Percentiles rank a stretch among this genome's conserved stretches.
Evolutionary conservation across 1,140 invertebrate species (phyloP).

Genomic region (Carcinoscorpius rotundicauda): DNA sequence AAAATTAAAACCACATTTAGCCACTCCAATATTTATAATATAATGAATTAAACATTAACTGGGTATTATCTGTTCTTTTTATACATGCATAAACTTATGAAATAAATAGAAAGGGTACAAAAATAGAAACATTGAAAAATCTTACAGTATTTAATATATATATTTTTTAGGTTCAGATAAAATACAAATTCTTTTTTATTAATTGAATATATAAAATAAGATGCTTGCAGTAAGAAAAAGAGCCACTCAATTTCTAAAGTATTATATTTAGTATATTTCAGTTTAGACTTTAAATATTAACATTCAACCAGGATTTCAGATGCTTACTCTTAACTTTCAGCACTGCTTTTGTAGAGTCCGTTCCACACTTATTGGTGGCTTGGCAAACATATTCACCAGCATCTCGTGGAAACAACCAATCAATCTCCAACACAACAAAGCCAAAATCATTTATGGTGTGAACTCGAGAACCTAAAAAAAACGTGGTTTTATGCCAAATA

Average conservation of each 20-base stretch:
- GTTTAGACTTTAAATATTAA: too few species aligned
- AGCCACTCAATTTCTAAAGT: too few species aligned
- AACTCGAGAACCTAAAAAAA: slow-evolving; percentile 55
- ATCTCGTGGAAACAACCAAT: slow-evolving; percentile 72
- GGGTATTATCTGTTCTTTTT: not conserved
- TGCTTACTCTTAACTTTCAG: slow-evolving; percentile 35
- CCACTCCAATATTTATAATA: too few species aligned
- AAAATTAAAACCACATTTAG: too few species aligned
- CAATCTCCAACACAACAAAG: slow-evolving; percentile 76
- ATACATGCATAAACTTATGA: not conserved
- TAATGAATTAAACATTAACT: not conserved
- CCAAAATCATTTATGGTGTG: slow-evolving; percentile 87
- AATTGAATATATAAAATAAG: not conserved
- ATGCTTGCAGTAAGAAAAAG: not conserved
- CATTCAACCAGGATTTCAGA: not conserved
- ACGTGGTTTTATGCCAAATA: too few species aligned
- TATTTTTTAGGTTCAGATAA: too few species aligned
- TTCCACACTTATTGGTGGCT: slow-evolving; percentile 73
- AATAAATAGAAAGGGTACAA: too few species aligned
- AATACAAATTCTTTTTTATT: too few species aligned
- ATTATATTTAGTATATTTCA: too few species aligned
- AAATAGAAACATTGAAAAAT: too few species aligned
- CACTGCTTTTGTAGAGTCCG: slow-evolving; percentile 65
- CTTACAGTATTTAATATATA: too few species aligned
- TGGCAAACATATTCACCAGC: slow-evolving; percentile 73